Percentiles rank a stretch among this genome's conserved stretches.
These are phyloP conservation scores for Cephalopholis sonnerati DNA, from an alignment of 2,113 vertebrate genomes.

Conservation along the genomic window DNA sequence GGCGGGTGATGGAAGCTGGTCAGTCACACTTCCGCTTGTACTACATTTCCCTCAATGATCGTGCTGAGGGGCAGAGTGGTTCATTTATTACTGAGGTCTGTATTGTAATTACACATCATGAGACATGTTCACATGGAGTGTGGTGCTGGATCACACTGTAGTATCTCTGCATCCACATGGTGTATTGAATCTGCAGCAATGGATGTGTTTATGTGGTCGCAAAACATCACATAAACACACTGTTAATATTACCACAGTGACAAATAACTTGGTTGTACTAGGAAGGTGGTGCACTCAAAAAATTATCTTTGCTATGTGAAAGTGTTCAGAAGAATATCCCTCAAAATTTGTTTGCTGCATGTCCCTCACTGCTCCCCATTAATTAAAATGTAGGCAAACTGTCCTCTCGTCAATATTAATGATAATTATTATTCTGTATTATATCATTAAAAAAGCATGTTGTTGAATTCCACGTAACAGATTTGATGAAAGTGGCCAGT, in stretches of 20 bases:
- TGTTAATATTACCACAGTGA: neutral
- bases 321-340: too few species aligned
- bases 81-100: neutral
- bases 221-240: neutral
- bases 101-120: neutral
- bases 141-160: neutral
- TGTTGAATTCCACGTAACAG: too few species aligned
- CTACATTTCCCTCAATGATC: slow-evolving; percentile 27
- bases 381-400: too few species aligned
- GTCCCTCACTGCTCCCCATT: too few species aligned
- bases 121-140: neutral
- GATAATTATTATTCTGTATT: too few species aligned
- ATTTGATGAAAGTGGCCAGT: too few species aligned
- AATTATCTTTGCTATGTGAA: too few species aligned
- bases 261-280: neutral
- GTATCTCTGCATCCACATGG: neutral
- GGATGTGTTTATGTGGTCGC: neutral
- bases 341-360: too few species aligned
- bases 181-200: too few species aligned
- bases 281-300: neutral
- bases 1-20: slow-evolving; percentile 42
- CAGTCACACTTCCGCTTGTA: slow-evolving; percentile 50
- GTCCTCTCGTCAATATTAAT: too few species aligned
- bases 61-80: neutral
- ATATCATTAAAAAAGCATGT: too few species aligned